Evolutionary conservation across 2,888 invertebrate genomes (phyloP).

Genomic region (Eristalis tenax): DNA sequence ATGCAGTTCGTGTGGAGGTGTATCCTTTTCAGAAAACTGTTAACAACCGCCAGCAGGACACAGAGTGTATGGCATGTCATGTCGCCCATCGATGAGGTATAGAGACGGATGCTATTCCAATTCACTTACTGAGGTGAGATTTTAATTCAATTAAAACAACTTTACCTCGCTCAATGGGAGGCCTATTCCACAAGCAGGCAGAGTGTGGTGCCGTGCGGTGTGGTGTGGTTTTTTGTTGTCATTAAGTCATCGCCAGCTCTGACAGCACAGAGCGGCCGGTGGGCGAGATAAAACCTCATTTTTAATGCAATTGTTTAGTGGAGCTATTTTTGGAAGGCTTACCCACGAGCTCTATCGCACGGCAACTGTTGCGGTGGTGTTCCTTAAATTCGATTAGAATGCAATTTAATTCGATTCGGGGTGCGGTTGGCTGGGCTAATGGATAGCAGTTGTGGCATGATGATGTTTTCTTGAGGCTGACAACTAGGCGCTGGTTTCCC

Average conservation of each 20-base stretch:
- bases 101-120: constrained; percentile 51
- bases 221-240: constrained; percentile 27
- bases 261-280: background rate
- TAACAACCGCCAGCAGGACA: constrained; percentile 21
- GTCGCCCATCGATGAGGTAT: constrained; percentile 22
- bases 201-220: background rate
- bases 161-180: constrained; percentile 43
- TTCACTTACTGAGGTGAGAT: constrained; percentile 69
- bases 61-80: constrained; percentile 27
- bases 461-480: constrained; percentile 6
- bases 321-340: constrained; percentile 59
- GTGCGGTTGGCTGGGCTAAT: constrained; percentile 29
- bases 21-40: constrained; percentile 26
- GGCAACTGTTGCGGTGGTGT: constrained; percentile 43
- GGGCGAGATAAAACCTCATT: constrained; percentile 49
- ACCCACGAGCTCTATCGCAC: background rate
- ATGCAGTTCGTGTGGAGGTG: constrained; percentile 12
- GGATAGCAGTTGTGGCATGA: constrained; percentile 11
- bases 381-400: constrained; percentile 64
- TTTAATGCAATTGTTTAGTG: constrained; percentile 63
- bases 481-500: background rate
- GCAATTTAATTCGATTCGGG: constrained; percentile 64
- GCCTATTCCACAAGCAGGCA: constrained; percentile 19
- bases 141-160: constrained; percentile 71
- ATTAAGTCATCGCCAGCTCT: constrained; percentile 37